Evolutionary conservation across 2,113 vertebrate genomes (phyloP).

Genomic region (Callocephalon fimbriatum): DNA sequence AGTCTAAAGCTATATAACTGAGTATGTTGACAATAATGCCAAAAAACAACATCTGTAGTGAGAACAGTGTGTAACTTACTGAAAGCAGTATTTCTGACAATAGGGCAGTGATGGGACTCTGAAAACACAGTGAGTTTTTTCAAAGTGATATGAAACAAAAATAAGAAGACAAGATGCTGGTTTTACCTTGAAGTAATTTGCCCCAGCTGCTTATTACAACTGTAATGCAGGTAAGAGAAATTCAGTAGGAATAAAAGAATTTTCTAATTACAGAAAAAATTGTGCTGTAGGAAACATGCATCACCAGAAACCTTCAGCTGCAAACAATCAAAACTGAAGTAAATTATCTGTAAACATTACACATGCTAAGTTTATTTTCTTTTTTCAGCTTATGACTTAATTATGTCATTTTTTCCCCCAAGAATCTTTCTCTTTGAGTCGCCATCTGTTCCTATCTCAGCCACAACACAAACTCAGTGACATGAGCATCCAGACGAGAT

Average conservation of each 20-base stretch:
- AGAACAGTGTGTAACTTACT: not conserved
- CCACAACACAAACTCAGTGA: not conserved
- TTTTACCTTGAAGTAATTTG: not conserved
- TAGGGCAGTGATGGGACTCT: not conserved
- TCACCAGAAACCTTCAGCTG: not conserved
- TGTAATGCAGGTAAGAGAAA: not conserved
- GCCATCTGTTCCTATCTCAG: not conserved
- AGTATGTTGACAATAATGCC: not conserved
- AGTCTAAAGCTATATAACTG: not conserved
- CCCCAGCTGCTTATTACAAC: not conserved
- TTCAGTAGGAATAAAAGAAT: not conserved
- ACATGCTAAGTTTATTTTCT: not conserved
- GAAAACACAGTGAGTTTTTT: not conserved
- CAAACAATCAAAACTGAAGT: not conserved
- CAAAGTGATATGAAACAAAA: not conserved
- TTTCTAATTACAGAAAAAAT: not conserved
- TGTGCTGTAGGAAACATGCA: not conserved
- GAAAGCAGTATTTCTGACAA: not conserved
- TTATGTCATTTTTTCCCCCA: not conserved
- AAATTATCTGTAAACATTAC: not conserved
- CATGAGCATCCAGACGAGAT: not conserved
- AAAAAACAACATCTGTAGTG: not conserved
- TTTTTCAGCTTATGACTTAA: not conserved
- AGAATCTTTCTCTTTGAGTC: not conserved
- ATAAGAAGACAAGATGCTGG: not conserved